Conservation (phyloP, 30 jellyfish, hydroid and myxozoan species). For the Hydractinia echinata region DNA sequence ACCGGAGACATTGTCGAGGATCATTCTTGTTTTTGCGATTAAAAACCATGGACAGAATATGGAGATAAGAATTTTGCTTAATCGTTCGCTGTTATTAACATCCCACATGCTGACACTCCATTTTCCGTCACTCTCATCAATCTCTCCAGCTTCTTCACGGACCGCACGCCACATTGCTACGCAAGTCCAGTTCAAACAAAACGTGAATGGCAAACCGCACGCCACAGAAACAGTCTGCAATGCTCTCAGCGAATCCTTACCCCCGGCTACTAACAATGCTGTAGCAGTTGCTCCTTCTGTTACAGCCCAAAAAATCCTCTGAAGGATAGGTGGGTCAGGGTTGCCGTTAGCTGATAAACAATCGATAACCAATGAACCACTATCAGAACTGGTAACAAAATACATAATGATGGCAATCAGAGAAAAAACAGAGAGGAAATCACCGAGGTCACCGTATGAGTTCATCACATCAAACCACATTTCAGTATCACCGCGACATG, state of each 20-base stretch:
- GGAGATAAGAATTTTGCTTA: constrained; percentile 32
- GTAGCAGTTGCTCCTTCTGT: constrained; percentile 98
- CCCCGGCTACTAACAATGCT: constrained; percentile 82
- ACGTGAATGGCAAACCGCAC: constrained; percentile 76
- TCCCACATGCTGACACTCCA: constrained; percentile 58
- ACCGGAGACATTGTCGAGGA: constrained; percentile 28
- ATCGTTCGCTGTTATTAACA: constrained; percentile 25
- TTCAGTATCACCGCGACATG: constrained; percentile 68
- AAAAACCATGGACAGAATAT: constrained; percentile 75
- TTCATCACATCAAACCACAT: constrained; percentile 84
- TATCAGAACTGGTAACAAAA: constrained; percentile 85
- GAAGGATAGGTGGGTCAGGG: constrained; percentile 85
- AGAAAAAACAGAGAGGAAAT: constrained; percentile 64
- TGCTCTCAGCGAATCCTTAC: constrained; percentile 61
- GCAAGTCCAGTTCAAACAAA: constrained; percentile 74
- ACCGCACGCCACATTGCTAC: constrained; percentile 95
- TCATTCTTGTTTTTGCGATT: constrained; percentile 69
- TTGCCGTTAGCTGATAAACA: constrained; percentile 92
- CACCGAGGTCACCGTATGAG: constrained; percentile 72
- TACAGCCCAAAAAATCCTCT: constrained; percentile 90
- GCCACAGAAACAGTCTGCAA: constrained; percentile 82
- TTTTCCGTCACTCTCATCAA: constrained; percentile 42
- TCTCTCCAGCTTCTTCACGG: constrained; percentile 76
- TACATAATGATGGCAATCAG: constrained; percentile 73
- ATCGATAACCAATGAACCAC: constrained; percentile 89